Conservation (phyloP, 2,113 vertebrate species). For the Syngnathus floridae region DNA sequence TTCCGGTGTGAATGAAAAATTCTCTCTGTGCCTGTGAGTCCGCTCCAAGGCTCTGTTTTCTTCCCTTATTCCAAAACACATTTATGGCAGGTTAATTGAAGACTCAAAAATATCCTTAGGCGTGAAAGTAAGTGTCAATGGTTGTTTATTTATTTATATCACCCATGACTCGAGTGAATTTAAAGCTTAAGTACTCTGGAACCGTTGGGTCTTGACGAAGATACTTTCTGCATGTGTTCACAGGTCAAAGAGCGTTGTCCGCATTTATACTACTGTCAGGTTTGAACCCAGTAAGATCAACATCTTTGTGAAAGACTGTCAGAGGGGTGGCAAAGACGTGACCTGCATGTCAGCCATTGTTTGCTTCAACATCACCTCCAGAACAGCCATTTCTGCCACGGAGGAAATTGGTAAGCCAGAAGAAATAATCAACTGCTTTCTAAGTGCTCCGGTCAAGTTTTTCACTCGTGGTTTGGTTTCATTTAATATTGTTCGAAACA, state of each 20-base stretch:
- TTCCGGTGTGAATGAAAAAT: too few species aligned
- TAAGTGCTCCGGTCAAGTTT: slow-evolving; percentile 3
- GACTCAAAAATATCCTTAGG: too few species aligned
- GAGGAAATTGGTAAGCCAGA: slow-evolving; percentile 77
- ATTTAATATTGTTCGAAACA: not conserved
- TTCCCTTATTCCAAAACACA: too few species aligned
- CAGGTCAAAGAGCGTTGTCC: slow-evolving; percentile 88
- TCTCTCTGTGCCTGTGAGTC: too few species aligned
- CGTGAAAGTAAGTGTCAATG: too few species aligned
- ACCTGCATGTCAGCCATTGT: slow-evolving; percentile 87
- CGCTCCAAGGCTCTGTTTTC: too few species aligned
- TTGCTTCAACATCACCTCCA: slow-evolving; percentile 84
- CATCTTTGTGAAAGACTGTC: slow-evolving; percentile 93
- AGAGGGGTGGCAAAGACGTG: slow-evolving; percentile 81
- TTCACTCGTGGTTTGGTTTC: not conserved
- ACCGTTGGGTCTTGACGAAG: not conserved
- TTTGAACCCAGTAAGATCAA: slow-evolving; percentile 93
- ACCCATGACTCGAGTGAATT: too few species aligned
- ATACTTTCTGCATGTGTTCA: not conserved
- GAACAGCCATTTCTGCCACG: slow-evolving; percentile 71
- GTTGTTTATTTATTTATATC: too few species aligned
- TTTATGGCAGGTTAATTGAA: too few species aligned
- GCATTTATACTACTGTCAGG: slow-evolving; percentile 75
- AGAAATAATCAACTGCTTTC: slow-evolving; percentile 35
- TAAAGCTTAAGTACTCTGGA: not conserved